These are phyloP conservation scores for Hoplostethus mediterraneus DNA, from an alignment of 2,797 vertebrate genomes.

Conservation along the genomic window DNA sequence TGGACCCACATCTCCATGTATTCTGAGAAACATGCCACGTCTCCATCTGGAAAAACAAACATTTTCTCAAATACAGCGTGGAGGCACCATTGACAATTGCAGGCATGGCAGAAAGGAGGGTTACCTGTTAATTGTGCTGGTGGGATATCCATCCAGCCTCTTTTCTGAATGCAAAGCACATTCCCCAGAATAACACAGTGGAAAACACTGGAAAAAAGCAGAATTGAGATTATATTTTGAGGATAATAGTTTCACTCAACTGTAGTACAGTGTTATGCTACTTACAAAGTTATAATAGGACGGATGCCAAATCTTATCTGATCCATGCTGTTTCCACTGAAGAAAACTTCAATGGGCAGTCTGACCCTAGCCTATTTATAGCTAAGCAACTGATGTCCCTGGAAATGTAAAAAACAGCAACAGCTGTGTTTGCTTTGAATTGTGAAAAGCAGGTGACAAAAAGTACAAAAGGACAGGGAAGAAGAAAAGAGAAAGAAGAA, in stretches of 20 bases:
- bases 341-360: neutral
- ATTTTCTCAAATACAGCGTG: neutral
- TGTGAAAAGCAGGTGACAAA: slow-evolving; percentile 34
- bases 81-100: neutral
- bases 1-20: slow-evolving; percentile 77
- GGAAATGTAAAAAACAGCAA: neutral
- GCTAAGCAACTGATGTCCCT: slow-evolving; percentile 10
- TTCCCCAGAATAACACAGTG: slow-evolving; percentile 32
- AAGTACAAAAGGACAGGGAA: slow-evolving; percentile 22
- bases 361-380: slow-evolving; percentile 41
- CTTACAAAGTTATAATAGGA: slow-evolving; percentile 40
- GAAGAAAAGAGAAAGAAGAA: slow-evolving; percentile 1
- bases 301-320: slow-evolving; percentile 3
- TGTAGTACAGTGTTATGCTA: neutral
- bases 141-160: slow-evolving; percentile 61
- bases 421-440: slow-evolving; percentile 67
- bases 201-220: slow-evolving; percentile 30
- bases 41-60: slow-evolving; percentile 44
- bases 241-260: neutral
- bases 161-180: slow-evolving; percentile 53
- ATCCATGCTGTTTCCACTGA: slow-evolving; percentile 32
- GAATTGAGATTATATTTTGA: neutral
- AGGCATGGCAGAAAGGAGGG: neutral
- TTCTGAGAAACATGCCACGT: slow-evolving; percentile 76
- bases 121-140: slow-evolving; percentile 61